A percentile compares a stretch with the other conserved stretches of the same genome.
Conservation (phyloP, 2,113 vertebrate species). For the Clarias magur region DNA sequence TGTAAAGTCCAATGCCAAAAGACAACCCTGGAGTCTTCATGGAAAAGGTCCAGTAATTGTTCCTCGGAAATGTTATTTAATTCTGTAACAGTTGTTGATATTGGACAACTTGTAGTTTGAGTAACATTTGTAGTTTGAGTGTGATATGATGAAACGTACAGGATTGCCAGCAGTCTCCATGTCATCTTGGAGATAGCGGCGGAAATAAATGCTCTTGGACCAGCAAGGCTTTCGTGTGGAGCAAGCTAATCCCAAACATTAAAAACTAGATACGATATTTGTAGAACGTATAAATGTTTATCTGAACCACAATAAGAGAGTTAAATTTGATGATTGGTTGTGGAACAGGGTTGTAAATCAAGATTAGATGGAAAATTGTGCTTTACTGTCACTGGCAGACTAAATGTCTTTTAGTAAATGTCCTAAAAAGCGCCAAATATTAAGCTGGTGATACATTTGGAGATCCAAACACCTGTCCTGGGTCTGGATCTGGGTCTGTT, state of each 20-base stretch:
- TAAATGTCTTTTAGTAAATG: background rate
- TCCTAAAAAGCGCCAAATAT: conserved; percentile 2
- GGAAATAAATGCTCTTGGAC: background rate
- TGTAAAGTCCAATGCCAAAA: too few relatives aligned
- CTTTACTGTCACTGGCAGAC: background rate
- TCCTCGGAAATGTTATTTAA: background rate
- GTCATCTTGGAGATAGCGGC: background rate
- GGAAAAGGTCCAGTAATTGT: too few relatives aligned
- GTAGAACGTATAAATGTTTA: conserved; percentile 37
- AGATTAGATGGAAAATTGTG: conserved; percentile 1
- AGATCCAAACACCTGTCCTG: conserved; percentile 15
- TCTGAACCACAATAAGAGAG: background rate
- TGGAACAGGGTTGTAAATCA: conserved; percentile 9
- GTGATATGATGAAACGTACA: background rate
- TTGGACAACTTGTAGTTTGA: background rate
- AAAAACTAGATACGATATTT: conserved; percentile 19
- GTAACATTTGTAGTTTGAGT: background rate
- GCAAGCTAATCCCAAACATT: background rate
- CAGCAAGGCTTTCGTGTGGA: background rate
- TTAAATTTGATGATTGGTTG: background rate
- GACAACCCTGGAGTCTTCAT: too few relatives aligned
- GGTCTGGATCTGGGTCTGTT: background rate
- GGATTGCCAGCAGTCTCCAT: background rate
- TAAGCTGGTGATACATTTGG: background rate
- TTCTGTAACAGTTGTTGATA: background rate